Conservation (phyloP, 2,113 vertebrate species). For the Passerina amoena region DNA sequence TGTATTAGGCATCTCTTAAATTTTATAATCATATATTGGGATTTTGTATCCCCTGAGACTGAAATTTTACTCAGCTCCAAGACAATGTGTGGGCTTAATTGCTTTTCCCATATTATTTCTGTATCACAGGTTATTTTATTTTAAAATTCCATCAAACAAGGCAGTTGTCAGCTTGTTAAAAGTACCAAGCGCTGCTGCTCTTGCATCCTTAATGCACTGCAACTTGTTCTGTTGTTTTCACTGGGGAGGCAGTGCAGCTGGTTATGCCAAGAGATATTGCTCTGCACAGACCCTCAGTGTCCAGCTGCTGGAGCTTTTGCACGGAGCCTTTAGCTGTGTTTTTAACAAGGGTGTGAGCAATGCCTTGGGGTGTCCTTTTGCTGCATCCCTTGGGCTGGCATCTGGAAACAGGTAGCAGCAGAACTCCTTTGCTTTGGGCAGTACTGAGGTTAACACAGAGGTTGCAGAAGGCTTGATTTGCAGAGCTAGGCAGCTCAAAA, state of each 20-base stretch:
- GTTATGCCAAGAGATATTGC: neutral
- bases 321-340: neutral
- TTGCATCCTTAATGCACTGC: neutral
- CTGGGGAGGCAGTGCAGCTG: accelerated
- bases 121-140: neutral
- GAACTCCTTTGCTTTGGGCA: neutral
- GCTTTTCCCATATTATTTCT: neutral
- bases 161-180: neutral
- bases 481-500: neutral
- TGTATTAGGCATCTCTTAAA: neutral
- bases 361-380: neutral
- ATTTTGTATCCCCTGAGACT: neutral
- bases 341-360: neutral
- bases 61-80: neutral
- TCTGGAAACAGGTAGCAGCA: neutral
- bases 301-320: neutral
- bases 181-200: neutral
- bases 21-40: neutral
- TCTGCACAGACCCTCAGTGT: neutral
- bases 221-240: neutral
- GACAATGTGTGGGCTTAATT: neutral
- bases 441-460: neutral
- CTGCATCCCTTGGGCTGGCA: no score
- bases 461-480: accelerated
- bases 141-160: neutral